Base-by-base conservation (phyloP, 1,140 invertebrate species). In the Phymorhynchus buccinoides region DNA sequence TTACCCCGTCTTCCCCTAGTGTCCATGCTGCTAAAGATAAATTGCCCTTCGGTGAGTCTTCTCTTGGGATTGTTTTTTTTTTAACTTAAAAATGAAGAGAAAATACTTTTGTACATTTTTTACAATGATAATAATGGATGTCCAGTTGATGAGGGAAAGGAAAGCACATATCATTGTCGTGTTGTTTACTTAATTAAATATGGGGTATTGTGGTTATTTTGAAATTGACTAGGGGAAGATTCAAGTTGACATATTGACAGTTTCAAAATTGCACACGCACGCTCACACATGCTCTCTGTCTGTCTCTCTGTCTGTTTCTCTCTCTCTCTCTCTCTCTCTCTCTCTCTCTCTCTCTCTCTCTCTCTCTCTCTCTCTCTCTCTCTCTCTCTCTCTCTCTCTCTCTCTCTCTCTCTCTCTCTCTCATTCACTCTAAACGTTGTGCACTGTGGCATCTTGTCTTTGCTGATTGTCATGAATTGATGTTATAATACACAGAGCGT, bases 311-410 rank as follows among this genome's bases (percentile, higher is more conserved):
- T 73, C 68, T 73, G n/a, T 73, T 7, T 22, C 68, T 35, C 3
- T 35, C 68, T 73, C 4, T 73, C 30, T 73, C 2, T 3, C 68
- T 73, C n/a, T 73, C n/a, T 73, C 6, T 73, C 30, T 32, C n/a
- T 73, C 30, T 73, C n/a, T 73, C 68, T 73, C 68, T 73, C n/a
- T 73, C 68, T 73, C 3, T 73, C 68, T 73, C 68, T 73, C 68
- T 66, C 62, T 66, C 62, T 66, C 62, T 66, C 62, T 66, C 62
- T 66, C 9, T 66, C 62, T 66, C 62, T 66, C 62, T 66, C 62
- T 66, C 62, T 66, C 9, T 66, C 62, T 66, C 9, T 66, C 62
- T 66, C 62, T 66, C 62, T 66, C 62, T 66, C 62, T 12, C 62
- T 12, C 62, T 52, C 48, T 52, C 48, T 52, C 9, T 52, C 48